A percentile compares a stretch with the other conserved stretches of the same genome.
These are phyloP conservation scores for Brachyopa scutellaris DNA, from an alignment of 2,888 invertebrate genomes.

Conservation along the genomic window DNA sequence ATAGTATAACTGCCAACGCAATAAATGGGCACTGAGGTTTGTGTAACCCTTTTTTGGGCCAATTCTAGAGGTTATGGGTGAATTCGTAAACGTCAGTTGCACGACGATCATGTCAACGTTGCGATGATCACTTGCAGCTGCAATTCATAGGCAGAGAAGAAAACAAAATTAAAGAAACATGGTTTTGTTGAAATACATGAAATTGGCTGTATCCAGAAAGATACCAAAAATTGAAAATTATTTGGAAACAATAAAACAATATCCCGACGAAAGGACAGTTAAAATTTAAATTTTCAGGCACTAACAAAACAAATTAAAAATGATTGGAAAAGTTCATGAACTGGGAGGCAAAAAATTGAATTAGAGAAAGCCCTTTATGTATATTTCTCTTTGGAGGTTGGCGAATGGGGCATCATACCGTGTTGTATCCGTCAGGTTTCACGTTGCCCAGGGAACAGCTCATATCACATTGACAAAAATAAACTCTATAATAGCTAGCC, in stretches of 20 bases:
- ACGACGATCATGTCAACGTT: too few species aligned
- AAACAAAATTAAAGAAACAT: neutral
- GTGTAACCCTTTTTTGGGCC: too few species aligned
- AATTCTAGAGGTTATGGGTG: too few species aligned
- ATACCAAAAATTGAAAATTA: neutral
- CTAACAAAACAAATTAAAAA: constrained; percentile 2
- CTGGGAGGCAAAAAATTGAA: constrained; percentile 1
- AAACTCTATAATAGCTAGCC: neutral
- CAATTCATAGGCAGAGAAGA: neutral
- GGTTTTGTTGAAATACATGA: constrained; percentile 3
- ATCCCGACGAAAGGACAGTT: neutral
- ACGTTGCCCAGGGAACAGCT: constrained; percentile 1
- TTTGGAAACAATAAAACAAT: constrained; percentile 1
- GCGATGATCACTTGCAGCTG: too few species aligned
- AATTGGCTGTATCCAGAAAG: neutral
- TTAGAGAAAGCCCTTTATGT: neutral
- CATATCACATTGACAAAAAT: neutral
- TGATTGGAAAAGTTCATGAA: constrained; percentile 1
- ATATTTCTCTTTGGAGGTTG: neutral
- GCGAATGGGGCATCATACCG: neutral
- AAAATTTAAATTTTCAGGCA: constrained; percentile 7
- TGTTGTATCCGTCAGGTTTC: constrained; percentile 2
- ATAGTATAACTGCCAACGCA: too few species aligned
- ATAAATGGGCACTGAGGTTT: too few species aligned
- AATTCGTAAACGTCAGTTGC: too few species aligned